phyloP scores from a whole-genome alignment of 2,797 vertebrate genomes.

The Ctenopoma kingsleyae region DNA sequence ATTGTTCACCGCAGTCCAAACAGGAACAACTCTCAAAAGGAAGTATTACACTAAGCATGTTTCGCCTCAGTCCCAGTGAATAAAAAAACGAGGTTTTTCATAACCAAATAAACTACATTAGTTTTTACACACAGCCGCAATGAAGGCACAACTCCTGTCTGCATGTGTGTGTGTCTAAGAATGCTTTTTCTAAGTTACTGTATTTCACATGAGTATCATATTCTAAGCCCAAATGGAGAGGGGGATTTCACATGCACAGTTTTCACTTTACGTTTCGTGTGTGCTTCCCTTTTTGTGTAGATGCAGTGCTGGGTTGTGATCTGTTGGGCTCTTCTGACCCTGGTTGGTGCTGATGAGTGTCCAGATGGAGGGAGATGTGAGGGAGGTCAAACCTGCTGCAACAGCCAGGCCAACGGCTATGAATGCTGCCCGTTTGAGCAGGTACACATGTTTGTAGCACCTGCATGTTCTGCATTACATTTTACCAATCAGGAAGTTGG shows the following conservation, averaged over 20 bases:
- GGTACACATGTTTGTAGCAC: conserved; percentile 59
- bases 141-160: no score
- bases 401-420: conserved; percentile 58
- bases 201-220: background rate
- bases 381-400: conserved; percentile 84
- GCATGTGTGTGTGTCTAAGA: background rate
- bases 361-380: conserved; percentile 75
- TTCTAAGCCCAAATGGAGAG: background rate
- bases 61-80: no score
- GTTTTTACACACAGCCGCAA: no score
- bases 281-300: conserved; percentile 47
- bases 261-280: conserved; percentile 20
- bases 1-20: background rate
- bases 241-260: background rate
- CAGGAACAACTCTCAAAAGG: background rate
- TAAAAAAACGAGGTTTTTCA: no score
- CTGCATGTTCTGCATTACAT: background rate
- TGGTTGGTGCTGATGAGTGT: conserved; percentile 70
- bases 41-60: no score
- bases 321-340: conserved; percentile 62
- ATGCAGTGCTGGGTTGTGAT: conserved; percentile 76
- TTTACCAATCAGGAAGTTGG: background rate
- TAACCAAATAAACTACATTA: no score
- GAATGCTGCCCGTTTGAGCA: conserved; percentile 78
- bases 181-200: background rate